Conservation (phyloP, 1,140 invertebrate species). For the Listronotus bonariensis region DNA sequence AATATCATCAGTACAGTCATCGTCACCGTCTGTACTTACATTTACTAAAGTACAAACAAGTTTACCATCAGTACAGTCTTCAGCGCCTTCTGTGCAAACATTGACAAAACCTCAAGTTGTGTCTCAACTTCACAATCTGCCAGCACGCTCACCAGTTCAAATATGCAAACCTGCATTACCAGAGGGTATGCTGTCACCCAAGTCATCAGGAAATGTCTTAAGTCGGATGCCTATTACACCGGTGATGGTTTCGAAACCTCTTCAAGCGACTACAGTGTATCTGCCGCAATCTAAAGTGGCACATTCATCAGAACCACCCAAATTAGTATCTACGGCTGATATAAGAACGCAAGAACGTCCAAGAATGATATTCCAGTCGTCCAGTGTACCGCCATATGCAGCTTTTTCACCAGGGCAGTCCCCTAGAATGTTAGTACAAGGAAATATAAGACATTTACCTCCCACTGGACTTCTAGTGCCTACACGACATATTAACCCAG, state of each 20-base stretch:
- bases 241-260: constrained; percentile 61
- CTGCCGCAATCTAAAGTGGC: constrained; percentile 57
- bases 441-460: constrained; percentile 34
- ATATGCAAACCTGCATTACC: constrained; percentile 21
- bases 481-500: constrained; percentile 32
- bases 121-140: constrained; percentile 41
- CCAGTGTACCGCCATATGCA: constrained; percentile 34
- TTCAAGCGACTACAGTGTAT: constrained; percentile 58
- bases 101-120: constrained; percentile 18
- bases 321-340: constrained; percentile 40
- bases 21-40: neutral
- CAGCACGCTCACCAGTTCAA: constrained; percentile 42
- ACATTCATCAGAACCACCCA: constrained; percentile 44
- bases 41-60: neutral
- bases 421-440: constrained; percentile 43
- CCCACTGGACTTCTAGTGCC: constrained; percentile 37
- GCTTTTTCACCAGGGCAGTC: constrained; percentile 24
- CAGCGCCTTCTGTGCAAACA: neutral
- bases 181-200: constrained; percentile 32
- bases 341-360: constrained; percentile 35
- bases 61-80: neutral
- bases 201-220: constrained; percentile 34
- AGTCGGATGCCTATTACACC: constrained; percentile 59
- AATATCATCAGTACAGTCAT: neutral
- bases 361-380: constrained; percentile 44